Evolutionary conservation across 1,140 invertebrate genomes (phyloP).

Genomic region (Caenorhabditis tropicalis): DNA sequence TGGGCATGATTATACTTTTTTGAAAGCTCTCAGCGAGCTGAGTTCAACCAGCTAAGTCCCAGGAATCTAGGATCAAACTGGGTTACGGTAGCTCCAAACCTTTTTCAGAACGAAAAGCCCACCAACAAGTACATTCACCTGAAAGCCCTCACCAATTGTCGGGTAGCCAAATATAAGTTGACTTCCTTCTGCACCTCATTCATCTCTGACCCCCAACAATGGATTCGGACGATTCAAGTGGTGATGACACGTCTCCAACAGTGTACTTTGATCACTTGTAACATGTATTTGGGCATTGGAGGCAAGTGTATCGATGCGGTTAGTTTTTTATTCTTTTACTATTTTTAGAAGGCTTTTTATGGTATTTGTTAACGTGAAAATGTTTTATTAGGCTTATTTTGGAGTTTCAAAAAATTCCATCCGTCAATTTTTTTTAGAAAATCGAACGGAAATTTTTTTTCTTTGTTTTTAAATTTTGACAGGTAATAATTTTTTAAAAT

Average conservation of each 20-base stretch:
- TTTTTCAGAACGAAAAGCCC: not conserved
- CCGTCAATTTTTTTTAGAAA: too few species aligned
- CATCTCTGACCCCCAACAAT: slow-evolving; percentile 87
- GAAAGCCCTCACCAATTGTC: slow-evolving; percentile 86
- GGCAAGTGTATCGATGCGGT: slow-evolving; percentile 83
- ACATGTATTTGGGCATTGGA: slow-evolving; percentile 90
- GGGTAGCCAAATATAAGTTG: slow-evolving; percentile 82
- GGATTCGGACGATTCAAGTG: slow-evolving; percentile 93
- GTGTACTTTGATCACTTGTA: slow-evolving; percentile 94
- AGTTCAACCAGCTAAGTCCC: too few species aligned
- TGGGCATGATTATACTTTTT: too few species aligned
- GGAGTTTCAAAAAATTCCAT: not conserved
- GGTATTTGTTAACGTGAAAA: too few species aligned
- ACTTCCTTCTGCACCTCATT: slow-evolving; percentile 73
- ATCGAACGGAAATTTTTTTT: too few species aligned
- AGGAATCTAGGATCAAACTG: slow-evolving; percentile 79
- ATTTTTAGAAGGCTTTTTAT: too few species aligned
- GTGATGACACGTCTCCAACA: slow-evolving; percentile 98
- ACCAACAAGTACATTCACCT: slow-evolving; percentile 74
- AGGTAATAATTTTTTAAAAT: too few species aligned
- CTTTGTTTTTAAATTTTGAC: too few species aligned
- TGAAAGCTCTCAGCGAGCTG: too few species aligned
- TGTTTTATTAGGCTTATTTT: too few species aligned
- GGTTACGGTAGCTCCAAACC: too few species aligned
- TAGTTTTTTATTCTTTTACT: slow-evolving; percentile 20